phyloP scores from a whole-genome alignment of 1,140 invertebrate species.

The Nasonia giraulti region DNA sequence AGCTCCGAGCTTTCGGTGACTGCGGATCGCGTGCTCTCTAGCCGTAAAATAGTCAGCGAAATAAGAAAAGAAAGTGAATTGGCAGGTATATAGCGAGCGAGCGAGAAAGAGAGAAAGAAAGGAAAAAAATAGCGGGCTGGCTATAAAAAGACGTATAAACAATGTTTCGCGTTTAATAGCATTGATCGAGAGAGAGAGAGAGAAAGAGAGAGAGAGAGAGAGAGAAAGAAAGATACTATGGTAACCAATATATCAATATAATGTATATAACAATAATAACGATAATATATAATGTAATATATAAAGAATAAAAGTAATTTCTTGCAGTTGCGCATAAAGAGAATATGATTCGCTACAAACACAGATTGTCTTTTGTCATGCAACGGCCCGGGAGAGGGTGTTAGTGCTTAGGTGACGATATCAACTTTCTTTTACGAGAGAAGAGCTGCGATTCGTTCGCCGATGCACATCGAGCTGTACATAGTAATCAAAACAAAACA shows the following conservation, averaged over 20 bases:
- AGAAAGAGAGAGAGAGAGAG: background rate
- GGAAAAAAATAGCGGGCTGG: background rate
- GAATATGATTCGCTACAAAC: slow-evolving; percentile 73
- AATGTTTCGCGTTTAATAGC: background rate
- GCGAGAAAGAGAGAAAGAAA: background rate
- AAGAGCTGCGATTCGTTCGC: background rate
- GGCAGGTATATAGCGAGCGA: background rate
- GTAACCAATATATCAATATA: slow-evolving; percentile 41
- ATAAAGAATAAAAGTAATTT: slow-evolving; percentile 60
- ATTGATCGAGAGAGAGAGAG: background rate
- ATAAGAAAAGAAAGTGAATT: slow-evolving; percentile 11
- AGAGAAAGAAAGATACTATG: background rate
- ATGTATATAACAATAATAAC: slow-evolving; percentile 54
- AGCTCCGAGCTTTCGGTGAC: background rate
- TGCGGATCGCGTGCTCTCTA: background rate
- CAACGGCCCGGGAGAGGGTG: slow-evolving; percentile 72
- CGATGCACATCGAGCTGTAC: background rate
- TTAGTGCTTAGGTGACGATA: slow-evolving; percentile 70
- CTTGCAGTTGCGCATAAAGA: slow-evolving; percentile 70
- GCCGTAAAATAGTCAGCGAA: background rate
- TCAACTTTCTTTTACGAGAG: background rate
- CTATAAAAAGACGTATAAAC: slow-evolving; percentile 11
- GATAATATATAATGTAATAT: slow-evolving; percentile 54
- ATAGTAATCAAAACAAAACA: slow-evolving; percentile 13
- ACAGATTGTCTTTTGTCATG: slow-evolving; percentile 72